A percentile compares a stretch with the other conserved stretches of the same genome.
Evolutionary conservation across 2,797 vertebrate genomes (phyloP).

Genomic region (Pagetopsis macropterus): DNA sequence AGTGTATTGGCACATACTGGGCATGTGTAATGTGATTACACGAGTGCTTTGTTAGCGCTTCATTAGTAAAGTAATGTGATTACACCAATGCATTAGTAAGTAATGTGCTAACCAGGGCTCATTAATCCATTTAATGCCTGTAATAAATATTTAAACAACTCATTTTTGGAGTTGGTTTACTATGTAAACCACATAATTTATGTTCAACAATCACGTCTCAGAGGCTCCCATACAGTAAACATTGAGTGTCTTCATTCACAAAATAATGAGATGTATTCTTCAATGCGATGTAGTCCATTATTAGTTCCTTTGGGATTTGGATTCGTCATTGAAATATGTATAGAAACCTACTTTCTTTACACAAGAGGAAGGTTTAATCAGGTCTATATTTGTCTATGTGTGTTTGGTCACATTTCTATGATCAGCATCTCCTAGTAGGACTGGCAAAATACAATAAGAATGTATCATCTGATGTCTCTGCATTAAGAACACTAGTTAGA

Average conservation of each 20-base stretch:
- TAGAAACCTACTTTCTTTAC: constrained; percentile 14
- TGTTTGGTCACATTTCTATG: constrained; percentile 29
- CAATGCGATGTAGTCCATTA: background rate
- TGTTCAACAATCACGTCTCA: background rate
- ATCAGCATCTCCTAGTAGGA: constrained; percentile 41
- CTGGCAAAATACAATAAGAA: constrained; percentile 38
- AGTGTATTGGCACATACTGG: no score
- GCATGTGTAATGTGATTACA: constrained; percentile 15
- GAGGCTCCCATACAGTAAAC: constrained; percentile 6
- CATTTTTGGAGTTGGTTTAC: background rate
- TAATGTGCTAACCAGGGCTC: constrained; percentile 12
- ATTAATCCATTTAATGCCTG: constrained; percentile 16
- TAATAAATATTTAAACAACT: constrained; percentile 11
- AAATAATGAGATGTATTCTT: constrained; percentile 31
- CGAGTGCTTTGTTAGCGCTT: constrained; percentile 1
- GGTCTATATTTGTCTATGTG: constrained; percentile 13
- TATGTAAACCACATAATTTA: background rate
- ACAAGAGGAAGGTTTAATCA: constrained; percentile 37
- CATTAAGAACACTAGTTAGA: constrained; percentile 65
- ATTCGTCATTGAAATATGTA: constrained; percentile 22
- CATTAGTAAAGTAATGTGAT: constrained; percentile 18
- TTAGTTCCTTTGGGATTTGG: constrained; percentile 41
- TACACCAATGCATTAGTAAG: constrained; percentile 27
- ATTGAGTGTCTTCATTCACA: constrained; percentile 18
- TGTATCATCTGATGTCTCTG: constrained; percentile 60